These are phyloP conservation scores for Caenorhabditis imperialis DNA, from an alignment of 2,888 invertebrate genomes.

Conservation along the genomic window DNA sequence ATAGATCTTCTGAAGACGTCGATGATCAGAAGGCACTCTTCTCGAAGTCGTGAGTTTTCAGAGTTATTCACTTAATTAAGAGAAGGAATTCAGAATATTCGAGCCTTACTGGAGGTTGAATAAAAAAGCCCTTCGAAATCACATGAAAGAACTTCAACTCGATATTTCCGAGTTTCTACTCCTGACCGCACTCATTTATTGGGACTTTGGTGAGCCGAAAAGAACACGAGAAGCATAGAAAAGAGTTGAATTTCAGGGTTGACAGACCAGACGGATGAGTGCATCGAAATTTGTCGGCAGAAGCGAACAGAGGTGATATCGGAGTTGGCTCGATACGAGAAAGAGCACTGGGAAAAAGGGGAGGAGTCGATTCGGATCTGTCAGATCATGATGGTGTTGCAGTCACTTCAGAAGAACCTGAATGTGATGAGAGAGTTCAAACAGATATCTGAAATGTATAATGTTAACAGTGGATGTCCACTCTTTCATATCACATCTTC, in stretches of 20 bases:
- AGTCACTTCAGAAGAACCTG: not conserved
- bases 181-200: constrained; percentile 6
- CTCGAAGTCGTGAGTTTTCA: not conserved
- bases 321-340: constrained; percentile 13
- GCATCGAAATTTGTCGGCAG: constrained; percentile 2
- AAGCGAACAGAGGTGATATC: not conserved
- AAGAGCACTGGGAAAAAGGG: not conserved
- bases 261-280: constrained; percentile 17
- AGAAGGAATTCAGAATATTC: not conserved
- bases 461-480: not conserved
- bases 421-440: not conserved
- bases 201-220: constrained; percentile 32
- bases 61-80: not conserved
- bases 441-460: constrained; percentile 12
- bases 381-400: constrained; percentile 5
- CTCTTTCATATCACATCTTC: no score
- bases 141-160: not conserved
- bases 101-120: not conserved
- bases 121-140: not conserved
- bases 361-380: constrained; percentile 6
- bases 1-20: not conserved
- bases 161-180: constrained; percentile 10
- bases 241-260: constrained; percentile 2
- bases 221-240: no score
- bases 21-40: not conserved